phyloP scores from a whole-genome alignment of 2,797 vertebrate genomes.

The Chelidonichthys spinosus region DNA sequence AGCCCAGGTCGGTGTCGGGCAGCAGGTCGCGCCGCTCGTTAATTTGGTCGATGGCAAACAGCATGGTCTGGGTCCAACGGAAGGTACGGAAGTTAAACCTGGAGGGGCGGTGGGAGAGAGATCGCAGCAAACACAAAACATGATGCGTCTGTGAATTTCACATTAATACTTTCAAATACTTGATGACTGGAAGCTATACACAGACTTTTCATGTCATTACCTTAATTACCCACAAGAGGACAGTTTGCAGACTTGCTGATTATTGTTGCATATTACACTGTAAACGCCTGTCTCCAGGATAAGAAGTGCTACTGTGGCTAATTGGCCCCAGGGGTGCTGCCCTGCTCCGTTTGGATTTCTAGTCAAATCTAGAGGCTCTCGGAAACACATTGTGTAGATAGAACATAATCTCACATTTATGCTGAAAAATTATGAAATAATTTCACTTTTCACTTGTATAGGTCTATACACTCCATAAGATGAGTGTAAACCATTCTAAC shows the following conservation, averaged over 20 bases:
- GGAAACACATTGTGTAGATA: neutral
- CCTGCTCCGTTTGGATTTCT: constrained; percentile 32
- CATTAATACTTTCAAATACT: neutral
- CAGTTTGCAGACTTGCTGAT: constrained; percentile 26
- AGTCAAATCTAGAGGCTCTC: constrained; percentile 25
- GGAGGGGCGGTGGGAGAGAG: neutral
- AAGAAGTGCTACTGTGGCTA: constrained; percentile 28
- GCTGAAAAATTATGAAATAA: neutral
- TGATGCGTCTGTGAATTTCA: neutral
- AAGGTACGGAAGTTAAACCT: constrained; percentile 91
- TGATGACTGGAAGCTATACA: neutral
- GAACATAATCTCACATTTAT: constrained; percentile 9
- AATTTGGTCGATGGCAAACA: constrained; percentile 88
- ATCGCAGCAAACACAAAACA: no score
- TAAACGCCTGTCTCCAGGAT: constrained; percentile 26
- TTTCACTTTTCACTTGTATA: no score
- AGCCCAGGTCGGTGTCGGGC: constrained; percentile 86
- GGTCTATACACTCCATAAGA: neutral
- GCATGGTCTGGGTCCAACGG: constrained; percentile 90
- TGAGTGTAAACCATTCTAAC: neutral
- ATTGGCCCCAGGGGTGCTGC: constrained; percentile 61
- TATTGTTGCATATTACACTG: constrained; percentile 22
- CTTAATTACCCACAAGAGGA: constrained; percentile 39
- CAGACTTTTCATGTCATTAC: constrained; percentile 2
- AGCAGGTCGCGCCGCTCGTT: constrained; percentile 82